Evolutionary conservation across 2,797 vertebrate species (phyloP).

Genomic region (Sebastes aleutianus): DNA sequence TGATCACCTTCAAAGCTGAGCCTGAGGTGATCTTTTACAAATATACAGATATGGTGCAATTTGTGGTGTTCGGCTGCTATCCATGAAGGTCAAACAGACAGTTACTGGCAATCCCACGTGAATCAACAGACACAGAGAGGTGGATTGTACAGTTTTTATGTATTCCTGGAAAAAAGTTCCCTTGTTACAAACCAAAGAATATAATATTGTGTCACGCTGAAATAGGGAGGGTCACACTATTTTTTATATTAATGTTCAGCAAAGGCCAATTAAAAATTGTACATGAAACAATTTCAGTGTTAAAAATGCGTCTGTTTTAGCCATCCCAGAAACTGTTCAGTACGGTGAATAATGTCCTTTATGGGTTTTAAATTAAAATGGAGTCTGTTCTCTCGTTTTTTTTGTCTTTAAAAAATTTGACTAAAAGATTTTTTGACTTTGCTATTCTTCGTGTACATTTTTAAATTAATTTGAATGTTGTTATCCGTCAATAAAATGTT

Average conservation of each 20-base stretch:
- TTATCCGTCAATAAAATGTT: slow-evolving; percentile 73
- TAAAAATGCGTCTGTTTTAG: slow-evolving; percentile 30
- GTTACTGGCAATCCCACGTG: slow-evolving; percentile 20
- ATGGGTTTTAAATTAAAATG: slow-evolving; percentile 38
- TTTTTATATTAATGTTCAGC: neutral
- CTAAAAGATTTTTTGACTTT: slow-evolving; percentile 45
- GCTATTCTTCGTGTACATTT: slow-evolving; percentile 64
- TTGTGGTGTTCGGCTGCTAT: slow-evolving; percentile 52
- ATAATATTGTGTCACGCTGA: slow-evolving; percentile 30
- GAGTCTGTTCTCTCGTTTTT: neutral
- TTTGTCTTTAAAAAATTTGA: slow-evolving; percentile 45
- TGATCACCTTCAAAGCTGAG: neutral
- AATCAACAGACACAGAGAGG: slow-evolving; percentile 8
- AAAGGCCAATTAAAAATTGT: slow-evolving; percentile 14
- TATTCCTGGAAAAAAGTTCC: neutral
- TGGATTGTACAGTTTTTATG: slow-evolving; percentile 14
- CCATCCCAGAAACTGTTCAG: slow-evolving; percentile 4
- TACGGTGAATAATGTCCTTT: slow-evolving; percentile 26
- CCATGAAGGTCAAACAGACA: slow-evolving; percentile 27
- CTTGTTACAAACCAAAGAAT: slow-evolving; percentile 49
- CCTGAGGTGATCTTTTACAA: neutral
- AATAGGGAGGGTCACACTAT: neutral
- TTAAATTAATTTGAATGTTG: slow-evolving; percentile 68
- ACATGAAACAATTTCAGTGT: slow-evolving; percentile 26
- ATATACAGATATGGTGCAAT: slow-evolving; percentile 14